phyloP scores from a whole-genome alignment of 2,888 invertebrate species.

The Syrista parreyssii region DNA sequence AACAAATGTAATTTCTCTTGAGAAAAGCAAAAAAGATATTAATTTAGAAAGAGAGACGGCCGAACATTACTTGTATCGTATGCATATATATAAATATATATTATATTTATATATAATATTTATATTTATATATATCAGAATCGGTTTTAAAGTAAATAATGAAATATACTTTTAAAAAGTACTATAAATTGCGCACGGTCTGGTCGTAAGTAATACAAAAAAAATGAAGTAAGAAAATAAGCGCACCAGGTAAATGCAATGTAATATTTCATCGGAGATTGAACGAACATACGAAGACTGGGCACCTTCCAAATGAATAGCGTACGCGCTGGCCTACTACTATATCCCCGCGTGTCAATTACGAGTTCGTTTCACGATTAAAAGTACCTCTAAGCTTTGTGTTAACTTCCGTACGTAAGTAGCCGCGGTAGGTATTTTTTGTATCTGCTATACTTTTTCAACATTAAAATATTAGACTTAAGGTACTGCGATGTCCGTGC shows the following conservation, averaged over 20 bases:
- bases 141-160: slow-evolving; percentile 17
- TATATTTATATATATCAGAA: slow-evolving; percentile 5
- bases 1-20: slow-evolving; percentile 27
- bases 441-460: slow-evolving; percentile 60
- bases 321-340: slow-evolving; percentile 61
- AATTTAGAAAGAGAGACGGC: slow-evolving; percentile 10
- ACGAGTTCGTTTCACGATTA: slow-evolving; percentile 63
- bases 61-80: slow-evolving; percentile 18
- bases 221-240: slow-evolving; percentile 38
- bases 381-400: slow-evolving; percentile 64
- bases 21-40: slow-evolving; percentile 7
- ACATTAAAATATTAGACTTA: slow-evolving; percentile 55
- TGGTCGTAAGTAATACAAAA: slow-evolving; percentile 57
- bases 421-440: slow-evolving; percentile 73
- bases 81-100: neutral
- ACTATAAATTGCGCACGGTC: slow-evolving; percentile 53
- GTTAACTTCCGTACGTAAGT: slow-evolving; percentile 71
- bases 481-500: slow-evolving; percentile 36
- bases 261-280: slow-evolving; percentile 61
- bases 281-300: slow-evolving; percentile 63
- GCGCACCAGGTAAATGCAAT: slow-evolving; percentile 64
- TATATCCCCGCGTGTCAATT: slow-evolving; percentile 64
- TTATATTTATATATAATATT: neutral
- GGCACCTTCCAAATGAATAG: slow-evolving; percentile 63
- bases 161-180: slow-evolving; percentile 12